Evolutionary conservation across 1,140 invertebrate genomes (phyloP), one percentile per base, ranked within the genome.

Genomic region (Lutraria rhynchaena): DNA sequence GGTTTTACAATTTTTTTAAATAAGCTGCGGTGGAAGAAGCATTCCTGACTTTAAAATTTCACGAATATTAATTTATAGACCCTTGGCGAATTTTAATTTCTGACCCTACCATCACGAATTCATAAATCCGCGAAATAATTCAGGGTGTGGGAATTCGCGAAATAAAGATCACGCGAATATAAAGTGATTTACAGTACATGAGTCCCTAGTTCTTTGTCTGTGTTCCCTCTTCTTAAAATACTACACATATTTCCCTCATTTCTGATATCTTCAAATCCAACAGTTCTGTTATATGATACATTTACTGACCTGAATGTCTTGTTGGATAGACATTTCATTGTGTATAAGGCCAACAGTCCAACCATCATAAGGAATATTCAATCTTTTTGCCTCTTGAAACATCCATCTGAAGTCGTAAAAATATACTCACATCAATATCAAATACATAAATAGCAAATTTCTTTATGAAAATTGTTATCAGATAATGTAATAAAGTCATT

Each of bases 321-420:
- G 22, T 35, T 80, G 65, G 13, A 85, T 73, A 41, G 77, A 58
- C 77, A 70, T 80, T 61, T 80, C 65, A 61, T 80, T 67, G 4
- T 70, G 24, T 29, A 80, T 51, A 31, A 80, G 17, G 1, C 77
- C 77, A 4, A 63, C 77, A 17, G 2, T 51, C 41, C 27, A 69
- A 17, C 41, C 65, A 4, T 69, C 22, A 11, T 11, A 3, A 49
- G 65, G 65, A 49, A 69, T 9, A 29, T 46, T 31, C 1, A 27
- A 24, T 24, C 46, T 7, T 37, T 22, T 29, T 13, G 65, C 65
- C 22, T 46, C 46, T 24, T 77, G 51, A 35, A 44, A 27, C 80
- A 85, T 82, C 83, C 83, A 85, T 1, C 55, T 58, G 51, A 53
- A n/a, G 4, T 9, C 3, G 19, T n/a, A 24, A n/a, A 53, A 53